Evolutionary conservation across 2,888 invertebrate species (phyloP).

Genomic region (Tachina lurida): DNA sequence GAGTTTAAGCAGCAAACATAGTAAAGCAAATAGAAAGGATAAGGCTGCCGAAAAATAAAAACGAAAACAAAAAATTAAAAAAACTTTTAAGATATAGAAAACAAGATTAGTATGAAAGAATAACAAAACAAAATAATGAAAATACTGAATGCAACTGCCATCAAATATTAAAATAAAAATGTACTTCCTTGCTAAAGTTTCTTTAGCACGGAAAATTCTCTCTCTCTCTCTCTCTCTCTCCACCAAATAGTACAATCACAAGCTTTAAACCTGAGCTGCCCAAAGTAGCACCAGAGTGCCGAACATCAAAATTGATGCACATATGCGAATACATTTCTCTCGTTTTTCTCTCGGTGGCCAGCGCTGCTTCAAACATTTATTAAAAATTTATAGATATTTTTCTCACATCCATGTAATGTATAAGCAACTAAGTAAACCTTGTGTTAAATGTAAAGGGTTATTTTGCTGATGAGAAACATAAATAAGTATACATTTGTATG

Average conservation of each 20-base stretch:
- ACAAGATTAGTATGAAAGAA: background rate
- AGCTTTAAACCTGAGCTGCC: too few species aligned
- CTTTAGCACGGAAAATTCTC: background rate
- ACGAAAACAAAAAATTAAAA: background rate
- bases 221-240: background rate
- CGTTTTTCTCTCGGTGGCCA: too few species aligned
- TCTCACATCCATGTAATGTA: background rate
- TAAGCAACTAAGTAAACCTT: slow-evolving; percentile 12
- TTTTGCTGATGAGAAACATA: slow-evolving; percentile 33
- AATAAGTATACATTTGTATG: background rate
- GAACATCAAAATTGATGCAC: too few species aligned
- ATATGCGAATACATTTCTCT: too few species aligned
- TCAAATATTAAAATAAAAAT: background rate
- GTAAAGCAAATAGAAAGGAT: slow-evolving; percentile 22
- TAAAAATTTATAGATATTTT: background rate
- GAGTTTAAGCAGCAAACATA: slow-evolving; percentile 50
- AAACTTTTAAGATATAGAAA: background rate
- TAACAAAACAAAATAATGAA: background rate
- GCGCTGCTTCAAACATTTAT: background rate
- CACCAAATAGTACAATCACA: too few species aligned
- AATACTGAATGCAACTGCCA: background rate
- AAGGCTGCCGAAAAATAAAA: background rate
- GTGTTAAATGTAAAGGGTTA: slow-evolving; percentile 4
- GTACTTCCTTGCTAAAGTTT: background rate
- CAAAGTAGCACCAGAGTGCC: too few species aligned